phyloP scores from a whole-genome alignment of 2,888 invertebrate genomes.

The Acanthopleura granulata region DNA sequence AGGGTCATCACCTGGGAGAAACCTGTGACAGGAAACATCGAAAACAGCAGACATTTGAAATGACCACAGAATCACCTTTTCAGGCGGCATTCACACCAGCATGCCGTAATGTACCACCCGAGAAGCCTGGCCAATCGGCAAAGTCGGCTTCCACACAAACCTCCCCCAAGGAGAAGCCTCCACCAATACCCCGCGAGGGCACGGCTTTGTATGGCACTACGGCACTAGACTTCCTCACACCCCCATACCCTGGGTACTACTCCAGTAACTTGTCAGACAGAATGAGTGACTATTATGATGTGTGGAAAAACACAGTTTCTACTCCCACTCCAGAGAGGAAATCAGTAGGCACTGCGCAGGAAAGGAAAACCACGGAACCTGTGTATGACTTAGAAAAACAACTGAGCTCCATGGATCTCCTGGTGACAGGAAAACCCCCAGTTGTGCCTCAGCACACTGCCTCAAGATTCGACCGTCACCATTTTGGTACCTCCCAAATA shows the following conservation, averaged over 20 bases:
- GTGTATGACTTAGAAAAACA: neutral
- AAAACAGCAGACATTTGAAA: neutral
- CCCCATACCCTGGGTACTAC: slow-evolving; percentile 75
- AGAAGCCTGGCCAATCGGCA: neutral
- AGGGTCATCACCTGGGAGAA: neutral
- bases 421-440: neutral
- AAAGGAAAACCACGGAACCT: neutral
- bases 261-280: slow-evolving; percentile 90
- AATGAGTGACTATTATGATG: slow-evolving; percentile 94
- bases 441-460: neutral
- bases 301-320: slow-evolving; percentile 75
- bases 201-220: slow-evolving; percentile 16
- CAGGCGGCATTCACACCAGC: too few relatives aligned
- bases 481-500: neutral
- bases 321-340: neutral
- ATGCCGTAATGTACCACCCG: neutral
- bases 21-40: neutral
- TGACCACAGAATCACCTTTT: neutral
- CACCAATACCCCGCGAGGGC: neutral
- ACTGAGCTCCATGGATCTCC: neutral
- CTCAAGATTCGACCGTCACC: neutral
- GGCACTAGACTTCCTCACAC: slow-evolving; percentile 16
- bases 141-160: slow-evolving; percentile 1
- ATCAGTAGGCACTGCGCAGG: neutral
- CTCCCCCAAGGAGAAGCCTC: neutral